Base-by-base conservation (phyloP, 2,888 invertebrate genomes). In the Coenonympha arcania region DNA sequence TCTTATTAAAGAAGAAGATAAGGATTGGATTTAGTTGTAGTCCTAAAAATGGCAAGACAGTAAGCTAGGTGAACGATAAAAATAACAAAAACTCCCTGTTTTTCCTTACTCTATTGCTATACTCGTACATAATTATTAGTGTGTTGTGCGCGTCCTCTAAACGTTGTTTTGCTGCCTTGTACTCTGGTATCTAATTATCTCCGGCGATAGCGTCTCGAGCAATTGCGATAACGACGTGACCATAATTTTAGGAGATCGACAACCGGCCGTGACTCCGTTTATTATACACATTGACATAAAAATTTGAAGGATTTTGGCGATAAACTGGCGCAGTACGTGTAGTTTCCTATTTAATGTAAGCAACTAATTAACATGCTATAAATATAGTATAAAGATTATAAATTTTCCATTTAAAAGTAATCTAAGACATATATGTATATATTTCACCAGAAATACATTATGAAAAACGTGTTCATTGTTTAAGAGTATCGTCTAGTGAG, bases 251-350 rank as follows among this genome's bases (percentile, higher is more conserved):
- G 67, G 81, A 83, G 85, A 83, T 84, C 85, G 79, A 77, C 74
- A 81, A 79, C 81, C 85, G 81, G 63, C 85, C 85, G 55, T 85
- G 85, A 84, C 85, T 83, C 71, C 73, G 73, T 80, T 82, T 80
- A 69, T 71, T 63, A 64, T 66, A 70, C 59, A 66, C 66, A 66
- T 66, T 64, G 61, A 60, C 65, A 65, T 69, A 76, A 76, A 70
- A 69, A 63, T 61, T 63, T 66, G 73, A 80, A 80, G 82, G 82
- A 76, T 80, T 72, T 74, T 62, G 58, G 65, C 65, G 83, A 84
- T 83, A 84, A 80, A 69, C 58, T 74, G 79, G 73, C 77, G 77
- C 71, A 70, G 61, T 65, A 66, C 55, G 8, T 60, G 55, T 57
- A 61, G 58, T 63, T 62, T 56, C 60, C 60, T 56, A 58, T 51